Evolutionary conservation across 2,888 invertebrate species (phyloP).

Genomic region (Coelopa pilipes): DNA sequence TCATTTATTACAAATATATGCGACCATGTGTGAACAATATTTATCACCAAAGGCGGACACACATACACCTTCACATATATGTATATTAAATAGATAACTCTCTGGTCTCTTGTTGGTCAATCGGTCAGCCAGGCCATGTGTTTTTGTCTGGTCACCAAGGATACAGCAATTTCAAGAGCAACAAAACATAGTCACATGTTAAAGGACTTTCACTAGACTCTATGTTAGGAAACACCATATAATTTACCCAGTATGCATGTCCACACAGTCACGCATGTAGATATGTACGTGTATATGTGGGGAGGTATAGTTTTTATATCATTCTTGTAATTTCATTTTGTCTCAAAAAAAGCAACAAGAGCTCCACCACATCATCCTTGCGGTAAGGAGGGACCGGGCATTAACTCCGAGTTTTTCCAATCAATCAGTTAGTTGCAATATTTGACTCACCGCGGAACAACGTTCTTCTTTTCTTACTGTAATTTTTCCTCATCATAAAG

Average conservation of each 20-base stretch:
- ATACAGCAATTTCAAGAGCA: constrained; percentile 37
- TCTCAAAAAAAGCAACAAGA: constrained; percentile 20
- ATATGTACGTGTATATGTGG: constrained; percentile 14
- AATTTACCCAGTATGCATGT: neutral
- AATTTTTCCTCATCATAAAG: neutral
- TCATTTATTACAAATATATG: neutral
- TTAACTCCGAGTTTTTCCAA: constrained; percentile 27
- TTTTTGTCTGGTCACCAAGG: constrained; percentile 43
- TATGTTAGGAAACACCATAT: too few species aligned
- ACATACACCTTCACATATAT: too few species aligned
- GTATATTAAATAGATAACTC: too few species aligned
- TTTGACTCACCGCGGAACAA: constrained; percentile 14
- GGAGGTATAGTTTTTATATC: neutral
- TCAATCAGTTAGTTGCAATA: constrained; percentile 37
- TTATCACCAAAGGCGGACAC: too few species aligned
- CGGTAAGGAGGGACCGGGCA: neutral
- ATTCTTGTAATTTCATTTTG: constrained; percentile 11
- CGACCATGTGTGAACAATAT: too few species aligned
- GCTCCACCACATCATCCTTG: neutral
- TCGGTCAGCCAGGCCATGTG: neutral
- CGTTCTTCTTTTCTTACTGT: neutral
- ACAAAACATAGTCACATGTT: constrained; percentile 18
- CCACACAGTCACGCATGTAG: neutral
- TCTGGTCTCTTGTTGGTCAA: too few species aligned
- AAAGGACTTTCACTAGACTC: too few species aligned